A percentile compares a stretch with the other conserved stretches of the same genome.
These are phyloP conservation scores for Scalopus aquaticus DNA, from an alignment of 2,113 vertebrate species.

Conservation along the genomic window DNA sequence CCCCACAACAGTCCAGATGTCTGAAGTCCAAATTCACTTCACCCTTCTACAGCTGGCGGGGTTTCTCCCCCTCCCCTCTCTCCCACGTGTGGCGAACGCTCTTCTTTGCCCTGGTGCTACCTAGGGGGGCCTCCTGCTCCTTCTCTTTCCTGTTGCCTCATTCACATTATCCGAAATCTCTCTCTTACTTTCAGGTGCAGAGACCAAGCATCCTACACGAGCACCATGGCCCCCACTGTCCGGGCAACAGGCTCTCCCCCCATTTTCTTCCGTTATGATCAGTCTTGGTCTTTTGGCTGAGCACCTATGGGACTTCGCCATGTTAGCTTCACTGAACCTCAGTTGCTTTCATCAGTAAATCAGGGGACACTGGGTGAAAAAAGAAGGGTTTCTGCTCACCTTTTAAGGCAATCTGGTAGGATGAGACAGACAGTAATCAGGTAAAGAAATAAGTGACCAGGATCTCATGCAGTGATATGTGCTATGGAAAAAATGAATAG, in stretches of 20 bases:
- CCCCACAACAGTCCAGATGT: background rate
- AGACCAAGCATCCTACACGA: background rate
- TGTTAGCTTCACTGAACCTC: background rate
- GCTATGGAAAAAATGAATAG: background rate
- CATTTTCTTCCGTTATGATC: accelerated
- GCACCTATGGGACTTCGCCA: background rate
- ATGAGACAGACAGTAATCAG: background rate
- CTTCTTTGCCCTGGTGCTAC: background rate
- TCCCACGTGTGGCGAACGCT: background rate
- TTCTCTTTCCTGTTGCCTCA: background rate
- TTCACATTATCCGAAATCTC: background rate
- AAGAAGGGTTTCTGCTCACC: background rate
- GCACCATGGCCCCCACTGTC: background rate
- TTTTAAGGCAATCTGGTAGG: background rate
- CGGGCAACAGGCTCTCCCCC: background rate
- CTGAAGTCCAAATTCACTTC: background rate
- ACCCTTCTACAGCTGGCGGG: background rate
- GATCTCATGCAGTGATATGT: background rate
- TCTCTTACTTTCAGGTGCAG: background rate
- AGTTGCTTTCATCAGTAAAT: background rate
- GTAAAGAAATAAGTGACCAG: background rate
- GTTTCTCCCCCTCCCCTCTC: background rate
- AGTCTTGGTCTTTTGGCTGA: background rate
- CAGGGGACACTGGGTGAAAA: background rate
- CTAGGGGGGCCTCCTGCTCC: background rate